Conservation (phyloP, 1,140 invertebrate species). For the Drosophila pachea region DNA sequence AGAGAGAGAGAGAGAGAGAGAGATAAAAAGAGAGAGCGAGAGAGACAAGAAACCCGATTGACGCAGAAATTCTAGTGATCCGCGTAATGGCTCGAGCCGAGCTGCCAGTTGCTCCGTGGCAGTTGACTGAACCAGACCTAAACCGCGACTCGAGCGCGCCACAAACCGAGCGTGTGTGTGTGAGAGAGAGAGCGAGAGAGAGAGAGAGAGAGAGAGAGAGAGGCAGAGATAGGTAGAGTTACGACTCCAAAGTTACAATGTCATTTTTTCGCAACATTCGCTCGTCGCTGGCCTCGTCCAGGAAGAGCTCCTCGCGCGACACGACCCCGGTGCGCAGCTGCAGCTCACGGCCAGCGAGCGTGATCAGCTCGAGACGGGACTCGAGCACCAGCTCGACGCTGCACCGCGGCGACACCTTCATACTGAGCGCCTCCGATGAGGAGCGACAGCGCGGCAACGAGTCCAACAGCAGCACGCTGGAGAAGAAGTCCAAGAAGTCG, state of each 20-base stretch:
- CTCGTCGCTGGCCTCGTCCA: slow-evolving; percentile 64
- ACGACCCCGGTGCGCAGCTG: slow-evolving; percentile 65
- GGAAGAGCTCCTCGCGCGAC: slow-evolving; percentile 72
- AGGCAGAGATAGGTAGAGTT: too few relatives aligned
- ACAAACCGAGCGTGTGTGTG: neutral
- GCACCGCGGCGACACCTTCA: slow-evolving; percentile 74
- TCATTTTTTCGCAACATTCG: slow-evolving; percentile 78
- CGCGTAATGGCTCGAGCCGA: slow-evolving; percentile 62
- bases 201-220: too few relatives aligned
- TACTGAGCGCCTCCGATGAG: slow-evolving; percentile 56
- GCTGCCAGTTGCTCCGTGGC: slow-evolving; percentile 56
- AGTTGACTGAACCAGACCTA: slow-evolving; percentile 51
- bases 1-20: too few relatives aligned
- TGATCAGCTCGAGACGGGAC: slow-evolving; percentile 62
- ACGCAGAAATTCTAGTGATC: slow-evolving; percentile 65
- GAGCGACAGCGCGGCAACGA: slow-evolving; percentile 37
- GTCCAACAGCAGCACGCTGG: slow-evolving; percentile 66
- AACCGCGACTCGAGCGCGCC: neutral
- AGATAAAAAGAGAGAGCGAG: too few relatives aligned
- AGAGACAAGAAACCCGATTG: neutral
- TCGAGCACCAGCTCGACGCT: slow-evolving; percentile 61
- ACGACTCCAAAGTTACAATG: slow-evolving; percentile 43
- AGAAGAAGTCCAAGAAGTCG: slow-evolving; percentile 75
- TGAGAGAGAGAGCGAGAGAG: too few relatives aligned
- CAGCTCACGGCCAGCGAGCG: slow-evolving; percentile 63